Evolutionary conservation across 2,113 vertebrate species (phyloP).

Genomic region (Notothenia rossii): DNA sequence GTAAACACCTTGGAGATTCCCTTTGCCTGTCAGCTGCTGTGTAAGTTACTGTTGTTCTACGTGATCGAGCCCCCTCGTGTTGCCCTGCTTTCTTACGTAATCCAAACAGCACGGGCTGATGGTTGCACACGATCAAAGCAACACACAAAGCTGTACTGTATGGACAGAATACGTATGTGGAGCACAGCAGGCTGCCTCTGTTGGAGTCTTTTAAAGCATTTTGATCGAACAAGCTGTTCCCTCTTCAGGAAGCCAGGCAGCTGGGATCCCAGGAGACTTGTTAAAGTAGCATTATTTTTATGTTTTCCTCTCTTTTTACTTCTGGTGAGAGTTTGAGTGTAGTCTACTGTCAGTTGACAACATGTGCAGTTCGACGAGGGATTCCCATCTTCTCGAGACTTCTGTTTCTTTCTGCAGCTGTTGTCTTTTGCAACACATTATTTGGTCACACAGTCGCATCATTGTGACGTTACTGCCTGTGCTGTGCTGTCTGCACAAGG

Average conservation of each 20-base stretch:
- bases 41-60: conserved; percentile 2
- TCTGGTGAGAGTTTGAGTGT: conserved; percentile 35
- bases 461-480: conserved; percentile 6
- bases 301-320: conserved; percentile 42
- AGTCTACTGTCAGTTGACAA: conserved; percentile 46
- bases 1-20: conserved; percentile 26
- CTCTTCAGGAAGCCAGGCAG: conserved; percentile 61
- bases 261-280: conserved; percentile 69
- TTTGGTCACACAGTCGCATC: conserved; percentile 13
- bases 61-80: not conserved
- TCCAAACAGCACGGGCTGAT: conserved; percentile 24
- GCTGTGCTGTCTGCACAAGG: conserved; percentile 32
- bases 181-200: conserved; percentile 47
- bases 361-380: conserved; percentile 36
- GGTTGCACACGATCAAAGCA: conserved; percentile 23
- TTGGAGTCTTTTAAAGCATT: conserved; percentile 57
- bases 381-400: conserved; percentile 51
- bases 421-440: not conserved
- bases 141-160: conserved; percentile 3
- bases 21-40: not conserved
- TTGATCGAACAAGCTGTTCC: conserved; percentile 71
- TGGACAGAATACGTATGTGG: conserved; percentile 25
- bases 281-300: conserved; percentile 70
- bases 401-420: conserved; percentile 6
- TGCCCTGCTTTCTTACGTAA: conserved; percentile 4